A percentile compares a stretch with the other conserved stretches of the same genome.
These are phyloP conservation scores for Schizotus pectinicornis DNA, from an alignment of 2,888 invertebrate genomes.

Conservation along the genomic window DNA sequence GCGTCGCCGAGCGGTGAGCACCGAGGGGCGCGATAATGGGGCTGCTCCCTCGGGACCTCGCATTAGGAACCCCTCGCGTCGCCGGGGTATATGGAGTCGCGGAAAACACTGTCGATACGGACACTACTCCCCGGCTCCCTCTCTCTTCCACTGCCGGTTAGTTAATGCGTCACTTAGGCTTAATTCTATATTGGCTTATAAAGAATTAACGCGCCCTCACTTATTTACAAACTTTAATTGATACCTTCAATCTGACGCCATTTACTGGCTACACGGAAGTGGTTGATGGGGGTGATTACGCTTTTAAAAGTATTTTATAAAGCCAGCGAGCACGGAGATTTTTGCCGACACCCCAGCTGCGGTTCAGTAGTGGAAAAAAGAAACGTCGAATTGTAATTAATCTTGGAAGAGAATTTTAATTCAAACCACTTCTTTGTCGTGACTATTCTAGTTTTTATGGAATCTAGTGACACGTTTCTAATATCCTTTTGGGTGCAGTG, in stretches of 20 bases:
- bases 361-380: too few relatives aligned
- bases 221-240: conserved; percentile 34
- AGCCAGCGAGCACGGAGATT: too few relatives aligned
- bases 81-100: conserved; percentile 32
- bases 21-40: conserved; percentile 58
- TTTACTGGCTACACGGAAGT: conserved; percentile 18
- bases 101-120: conserved; percentile 43
- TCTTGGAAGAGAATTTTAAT: too few relatives aligned
- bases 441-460: too few relatives aligned
- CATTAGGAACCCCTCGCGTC: conserved; percentile 47
- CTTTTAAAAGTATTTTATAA: too few relatives aligned
- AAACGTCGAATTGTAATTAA: too few relatives aligned
- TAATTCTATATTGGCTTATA: conserved; percentile 46
- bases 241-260: conserved; percentile 28
- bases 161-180: conserved; percentile 49
- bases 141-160: too few relatives aligned
- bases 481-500: too few relatives aligned
- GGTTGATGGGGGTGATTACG: conserved; percentile 16
- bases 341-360: too few relatives aligned
- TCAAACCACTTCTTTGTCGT: too few relatives aligned
- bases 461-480: too few relatives aligned
- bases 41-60: conserved; percentile 54
- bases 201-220: conserved; percentile 42
- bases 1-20: conserved; percentile 48
- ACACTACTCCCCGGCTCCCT: conserved; percentile 26